These are phyloP conservation scores for Lemur catta DNA, from an alignment of 2,797 vertebrate genomes.

Conservation along the genomic window DNA sequence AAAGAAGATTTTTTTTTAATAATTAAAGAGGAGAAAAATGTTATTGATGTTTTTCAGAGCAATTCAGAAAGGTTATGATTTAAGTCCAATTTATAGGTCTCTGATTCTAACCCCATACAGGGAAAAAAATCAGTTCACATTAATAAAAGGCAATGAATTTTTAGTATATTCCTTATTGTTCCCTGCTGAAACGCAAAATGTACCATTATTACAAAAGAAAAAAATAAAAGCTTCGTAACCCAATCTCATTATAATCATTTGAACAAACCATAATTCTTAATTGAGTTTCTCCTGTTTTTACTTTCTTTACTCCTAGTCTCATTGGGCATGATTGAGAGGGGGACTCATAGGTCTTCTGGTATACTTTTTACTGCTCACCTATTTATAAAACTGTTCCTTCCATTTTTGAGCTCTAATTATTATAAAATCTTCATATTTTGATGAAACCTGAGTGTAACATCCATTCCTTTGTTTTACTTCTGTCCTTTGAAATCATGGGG, in stretches of 20 bases:
- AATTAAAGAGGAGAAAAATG: not conserved
- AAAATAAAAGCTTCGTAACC: not conserved
- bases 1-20: not conserved
- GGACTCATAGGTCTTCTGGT: not conserved
- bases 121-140: not conserved
- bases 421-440: not conserved
- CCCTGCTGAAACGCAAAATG: not conserved
- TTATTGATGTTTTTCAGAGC: conserved; percentile 3
- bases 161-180: not conserved
- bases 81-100: conserved; percentile 26
- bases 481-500: not conserved
- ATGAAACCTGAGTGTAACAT: not conserved
- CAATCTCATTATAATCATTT: not conserved
- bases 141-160: not conserved
- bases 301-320: not conserved
- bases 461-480: not conserved
- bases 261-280: not conserved
- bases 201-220: not conserved
- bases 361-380: not conserved
- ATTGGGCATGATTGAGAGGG: not conserved
- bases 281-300: not conserved
- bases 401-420: not conserved
- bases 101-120: not conserved
- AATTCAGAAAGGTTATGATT: not conserved
- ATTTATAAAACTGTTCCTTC: not conserved